phyloP scores from a whole-genome alignment of 2,113 vertebrate genomes.

The Camelus dromedarius region DNA sequence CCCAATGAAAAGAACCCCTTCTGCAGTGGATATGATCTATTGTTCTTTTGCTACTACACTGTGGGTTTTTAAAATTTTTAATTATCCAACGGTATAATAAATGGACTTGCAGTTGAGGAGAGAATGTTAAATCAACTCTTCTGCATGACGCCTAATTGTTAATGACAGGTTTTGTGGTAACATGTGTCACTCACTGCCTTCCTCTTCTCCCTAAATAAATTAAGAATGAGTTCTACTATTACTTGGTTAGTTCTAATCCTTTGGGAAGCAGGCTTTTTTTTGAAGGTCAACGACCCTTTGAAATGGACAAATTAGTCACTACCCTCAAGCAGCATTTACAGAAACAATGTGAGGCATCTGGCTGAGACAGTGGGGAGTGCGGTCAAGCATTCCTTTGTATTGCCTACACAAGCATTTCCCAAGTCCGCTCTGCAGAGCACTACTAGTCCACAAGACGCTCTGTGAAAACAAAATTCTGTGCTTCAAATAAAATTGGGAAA shows the following conservation, averaged over 20 bases:
- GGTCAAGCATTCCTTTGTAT: conserved; percentile 72
- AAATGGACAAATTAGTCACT: conserved; percentile 79
- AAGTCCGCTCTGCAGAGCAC: conserved; percentile 40
- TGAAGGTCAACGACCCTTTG: conserved; percentile 67
- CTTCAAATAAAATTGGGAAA: conserved; percentile 56
- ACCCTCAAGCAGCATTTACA: conserved; percentile 74
- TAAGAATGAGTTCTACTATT: conserved; percentile 63
- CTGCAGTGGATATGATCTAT: not conserved
- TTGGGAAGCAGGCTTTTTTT: conserved; percentile 49
- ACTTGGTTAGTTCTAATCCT: conserved; percentile 67
- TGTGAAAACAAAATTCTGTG: conserved; percentile 67
- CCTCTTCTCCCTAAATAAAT: conserved; percentile 55
- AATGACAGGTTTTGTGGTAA: conserved; percentile 63
- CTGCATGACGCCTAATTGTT: conserved; percentile 19
- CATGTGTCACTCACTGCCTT: conserved; percentile 40
- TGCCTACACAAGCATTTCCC: conserved; percentile 76
- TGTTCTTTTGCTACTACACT: conserved; percentile 15
- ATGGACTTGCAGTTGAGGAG: conserved; percentile 19
- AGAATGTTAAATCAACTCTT: conserved; percentile 54
- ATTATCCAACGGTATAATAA: not conserved
- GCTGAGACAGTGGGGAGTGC: conserved; percentile 62
- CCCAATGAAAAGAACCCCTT: not conserved
- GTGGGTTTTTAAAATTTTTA: not conserved
- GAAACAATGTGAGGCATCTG: conserved; percentile 79
- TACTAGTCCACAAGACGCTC: conserved; percentile 57